These are phyloP conservation scores for Amphiprion clarkii DNA, from an alignment of 2,797 vertebrate species.

Conservation along the genomic window DNA sequence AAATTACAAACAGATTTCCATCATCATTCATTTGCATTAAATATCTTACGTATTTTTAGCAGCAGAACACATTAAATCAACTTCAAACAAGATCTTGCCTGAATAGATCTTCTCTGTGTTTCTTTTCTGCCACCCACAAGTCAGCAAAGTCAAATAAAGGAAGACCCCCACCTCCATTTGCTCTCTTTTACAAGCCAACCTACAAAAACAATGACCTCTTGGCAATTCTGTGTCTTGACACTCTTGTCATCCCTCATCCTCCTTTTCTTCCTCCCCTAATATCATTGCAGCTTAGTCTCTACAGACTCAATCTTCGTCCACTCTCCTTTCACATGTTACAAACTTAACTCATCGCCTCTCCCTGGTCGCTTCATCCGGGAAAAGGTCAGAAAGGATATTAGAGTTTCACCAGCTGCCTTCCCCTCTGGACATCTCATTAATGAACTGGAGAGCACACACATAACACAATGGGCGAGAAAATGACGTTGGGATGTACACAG, in stretches of 20 bases:
- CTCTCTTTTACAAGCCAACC: neutral
- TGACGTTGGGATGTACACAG: conserved; percentile 43
- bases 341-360: conserved; percentile 45
- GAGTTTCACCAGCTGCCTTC: conserved; percentile 78
- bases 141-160: conserved; percentile 1
- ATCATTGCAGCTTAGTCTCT: conserved; percentile 31
- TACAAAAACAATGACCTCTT: conserved; percentile 8
- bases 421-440: conserved; percentile 77
- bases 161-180: conserved; percentile 1
- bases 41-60: neutral
- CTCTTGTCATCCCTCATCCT: conserved; percentile 16
- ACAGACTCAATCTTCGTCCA: conserved; percentile 20
- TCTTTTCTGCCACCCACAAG: neutral
- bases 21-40: neutral
- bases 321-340: conserved; percentile 20
- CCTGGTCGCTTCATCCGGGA: conserved; percentile 29
- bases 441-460: conserved; percentile 66
- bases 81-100: neutral
- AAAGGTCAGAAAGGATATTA: conserved; percentile 82
- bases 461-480: conserved; percentile 65
- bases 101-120: neutral
- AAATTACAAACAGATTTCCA: neutral
- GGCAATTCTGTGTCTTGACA: conserved; percentile 9
- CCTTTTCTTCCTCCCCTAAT: conserved; percentile 5
- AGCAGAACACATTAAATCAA: neutral